Conservation (phyloP, 92 coral and sea anemone genomes). For the Porites cylindrica region DNA sequence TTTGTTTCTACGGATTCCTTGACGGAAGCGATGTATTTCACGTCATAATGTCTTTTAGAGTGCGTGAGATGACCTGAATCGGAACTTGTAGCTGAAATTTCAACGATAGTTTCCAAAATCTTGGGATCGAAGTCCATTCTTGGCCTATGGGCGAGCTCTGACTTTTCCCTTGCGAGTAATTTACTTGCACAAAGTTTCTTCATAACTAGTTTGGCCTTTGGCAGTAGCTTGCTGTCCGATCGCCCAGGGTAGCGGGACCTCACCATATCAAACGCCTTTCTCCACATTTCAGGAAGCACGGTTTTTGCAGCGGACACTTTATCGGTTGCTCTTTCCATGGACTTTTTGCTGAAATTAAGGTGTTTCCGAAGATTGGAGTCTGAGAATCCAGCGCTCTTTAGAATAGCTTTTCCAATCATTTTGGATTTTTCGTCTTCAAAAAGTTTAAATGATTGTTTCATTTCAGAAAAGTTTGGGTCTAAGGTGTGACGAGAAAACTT, state of each 20-base stretch:
- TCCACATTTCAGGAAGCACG: conserved; percentile 19
- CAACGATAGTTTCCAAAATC: conserved; percentile 35
- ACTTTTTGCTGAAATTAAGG: conserved; percentile 11
- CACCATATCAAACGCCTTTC: conserved; percentile 21
- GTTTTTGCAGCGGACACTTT: conserved; percentile 25
- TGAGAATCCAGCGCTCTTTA: conserved; percentile 28
- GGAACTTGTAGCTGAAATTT: conserved; percentile 40
- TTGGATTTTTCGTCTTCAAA: conserved; percentile 19
- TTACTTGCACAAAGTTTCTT: conserved; percentile 7
- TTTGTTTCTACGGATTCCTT: conserved; percentile 22
- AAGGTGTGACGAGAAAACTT: conserved; percentile 14
- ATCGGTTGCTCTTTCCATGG: conserved; percentile 2
- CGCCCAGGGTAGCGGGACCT: conserved; percentile 11
- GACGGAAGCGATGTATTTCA: conserved; percentile 27
- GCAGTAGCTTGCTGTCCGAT: background rate
- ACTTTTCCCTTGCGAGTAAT: conserved; percentile 18
- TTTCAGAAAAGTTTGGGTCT: conserved; percentile 17
- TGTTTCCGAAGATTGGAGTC: conserved; percentile 12
- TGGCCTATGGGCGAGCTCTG: conserved; percentile 33
- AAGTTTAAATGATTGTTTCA: conserved; percentile 6
- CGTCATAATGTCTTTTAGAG: conserved; percentile 33
- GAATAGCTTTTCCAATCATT: conserved; percentile 5
- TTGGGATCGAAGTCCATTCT: conserved; percentile 25
- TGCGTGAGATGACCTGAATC: conserved; percentile 36
- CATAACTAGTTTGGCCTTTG: conserved; percentile 19